Percentiles rank a stretch among this genome's conserved stretches.
phyloP scores from a whole-genome alignment of 2,888 invertebrate genomes.

The Scelioninae gen. 1 region DNA sequence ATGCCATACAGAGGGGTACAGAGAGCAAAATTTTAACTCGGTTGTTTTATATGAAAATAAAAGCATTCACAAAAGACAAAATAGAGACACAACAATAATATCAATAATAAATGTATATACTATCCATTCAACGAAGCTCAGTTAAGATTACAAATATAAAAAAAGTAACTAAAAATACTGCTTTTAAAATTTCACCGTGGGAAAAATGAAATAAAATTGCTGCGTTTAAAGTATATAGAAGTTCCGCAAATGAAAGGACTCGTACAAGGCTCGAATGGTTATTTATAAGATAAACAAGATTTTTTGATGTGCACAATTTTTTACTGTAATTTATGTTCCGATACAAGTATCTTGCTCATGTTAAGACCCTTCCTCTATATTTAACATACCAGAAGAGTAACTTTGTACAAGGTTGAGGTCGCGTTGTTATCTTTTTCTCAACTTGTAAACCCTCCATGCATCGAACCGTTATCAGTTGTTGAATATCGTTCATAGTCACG shows the following conservation, averaged over 20 bases:
- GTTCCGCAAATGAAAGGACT: slow-evolving; percentile 1
- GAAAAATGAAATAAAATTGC: background rate
- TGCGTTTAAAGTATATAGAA: background rate
- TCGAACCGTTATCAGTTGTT: slow-evolving; percentile 51
- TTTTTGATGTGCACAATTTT: slow-evolving; percentile 8
- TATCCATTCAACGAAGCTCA: no score
- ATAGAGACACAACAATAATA: no score
- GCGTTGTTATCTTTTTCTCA: slow-evolving; percentile 53
- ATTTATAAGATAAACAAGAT: slow-evolving; percentile 21
- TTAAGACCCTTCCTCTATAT: slow-evolving; percentile 41
- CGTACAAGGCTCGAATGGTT: background rate
- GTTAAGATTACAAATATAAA: no score
- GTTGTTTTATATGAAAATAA: no score
- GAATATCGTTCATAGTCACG: slow-evolving; percentile 46
- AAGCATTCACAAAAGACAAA: no score
- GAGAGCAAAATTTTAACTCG: no score
- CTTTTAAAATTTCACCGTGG: background rate
- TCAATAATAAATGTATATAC: no score
- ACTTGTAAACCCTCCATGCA: slow-evolving; percentile 50
- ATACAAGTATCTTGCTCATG: slow-evolving; percentile 43
- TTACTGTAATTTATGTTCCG: slow-evolving; percentile 22
- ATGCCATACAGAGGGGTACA: no score
- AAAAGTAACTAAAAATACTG: no score
- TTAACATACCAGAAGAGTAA: slow-evolving; percentile 48
- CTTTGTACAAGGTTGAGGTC: slow-evolving; percentile 52